Conservation (phyloP, 2,113 vertebrate species). For the Anguilla rostrata region DNA sequence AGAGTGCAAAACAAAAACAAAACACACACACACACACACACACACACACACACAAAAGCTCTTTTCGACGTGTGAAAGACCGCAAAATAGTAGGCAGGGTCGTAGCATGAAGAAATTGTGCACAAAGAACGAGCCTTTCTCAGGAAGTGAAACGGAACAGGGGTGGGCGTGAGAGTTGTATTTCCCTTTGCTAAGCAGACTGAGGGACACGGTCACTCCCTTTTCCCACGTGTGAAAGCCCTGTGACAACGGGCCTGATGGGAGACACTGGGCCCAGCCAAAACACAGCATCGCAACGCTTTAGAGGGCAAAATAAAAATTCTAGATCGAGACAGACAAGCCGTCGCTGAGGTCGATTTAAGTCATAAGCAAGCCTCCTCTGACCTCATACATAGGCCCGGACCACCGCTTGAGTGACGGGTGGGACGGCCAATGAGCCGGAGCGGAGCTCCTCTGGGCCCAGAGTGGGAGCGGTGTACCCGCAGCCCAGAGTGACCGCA, state of each 20-base stretch:
- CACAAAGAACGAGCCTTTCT: slow-evolving; percentile 16
- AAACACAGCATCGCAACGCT: neutral
- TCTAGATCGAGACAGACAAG: neutral
- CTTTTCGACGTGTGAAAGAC: slow-evolving; percentile 27
- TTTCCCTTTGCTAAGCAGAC: slow-evolving; percentile 23
- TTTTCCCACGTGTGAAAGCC: slow-evolving; percentile 1
- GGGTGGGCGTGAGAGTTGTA: slow-evolving; percentile 4
- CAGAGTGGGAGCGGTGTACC: neutral
- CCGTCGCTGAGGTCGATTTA: too few relatives aligned
- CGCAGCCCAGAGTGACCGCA: slow-evolving; percentile 36
- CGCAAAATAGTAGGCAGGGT: slow-evolving; percentile 34
- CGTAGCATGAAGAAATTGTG: neutral
- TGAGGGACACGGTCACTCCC: slow-evolving; percentile 22
- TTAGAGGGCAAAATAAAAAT: neutral
- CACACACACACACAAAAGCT: slow-evolving; percentile 10
- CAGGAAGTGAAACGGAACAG: slow-evolving; percentile 8
- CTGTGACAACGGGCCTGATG: slow-evolving; percentile 7
- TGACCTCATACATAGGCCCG: neutral
- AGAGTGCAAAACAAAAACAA: slow-evolving; percentile 21
- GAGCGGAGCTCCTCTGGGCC: neutral
- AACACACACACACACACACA: slow-evolving; percentile 4
- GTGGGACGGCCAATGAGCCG: neutral
- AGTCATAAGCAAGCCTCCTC: too few relatives aligned
- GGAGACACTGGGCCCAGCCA: neutral
- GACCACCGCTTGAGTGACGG: neutral